Conservation (phyloP, 2,888 invertebrate genomes). For the Perithous albicinctus region DNA sequence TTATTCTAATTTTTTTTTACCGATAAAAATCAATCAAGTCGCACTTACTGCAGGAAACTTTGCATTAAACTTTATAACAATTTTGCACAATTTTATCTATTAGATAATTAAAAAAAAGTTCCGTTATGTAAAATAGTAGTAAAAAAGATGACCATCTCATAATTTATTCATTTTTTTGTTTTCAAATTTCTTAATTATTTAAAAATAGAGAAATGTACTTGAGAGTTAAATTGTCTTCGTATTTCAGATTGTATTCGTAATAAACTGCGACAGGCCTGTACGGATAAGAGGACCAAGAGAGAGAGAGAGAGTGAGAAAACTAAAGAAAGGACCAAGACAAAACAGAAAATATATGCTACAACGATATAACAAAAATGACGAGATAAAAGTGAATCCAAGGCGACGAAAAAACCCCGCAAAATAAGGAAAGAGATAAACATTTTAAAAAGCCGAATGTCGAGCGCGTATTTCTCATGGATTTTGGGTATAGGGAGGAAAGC, state of each 20-base stretch:
- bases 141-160: no score
- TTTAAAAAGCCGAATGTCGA: slow-evolving; percentile 33
- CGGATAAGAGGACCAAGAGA: neutral
- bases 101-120: no score
- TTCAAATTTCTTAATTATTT: no score
- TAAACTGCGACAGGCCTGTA: neutral
- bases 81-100: no score
- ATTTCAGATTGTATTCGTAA: slow-evolving; percentile 22
- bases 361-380: neutral
- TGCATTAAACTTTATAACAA: no score
- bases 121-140: no score
- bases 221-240: neutral
- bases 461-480: slow-evolving; percentile 48
- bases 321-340: neutral
- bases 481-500: slow-evolving; percentile 38
- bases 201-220: no score
- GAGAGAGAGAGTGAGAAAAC: no score
- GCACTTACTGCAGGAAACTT: no score
- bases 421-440: neutral
- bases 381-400: neutral
- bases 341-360: neutral
- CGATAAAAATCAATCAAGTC: no score
- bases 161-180: no score
- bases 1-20: no score
- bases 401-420: neutral